These are phyloP conservation scores for Sminthopsis crassicaudata DNA, from an alignment of 2,113 vertebrate genomes.

Conservation along the genomic window DNA sequence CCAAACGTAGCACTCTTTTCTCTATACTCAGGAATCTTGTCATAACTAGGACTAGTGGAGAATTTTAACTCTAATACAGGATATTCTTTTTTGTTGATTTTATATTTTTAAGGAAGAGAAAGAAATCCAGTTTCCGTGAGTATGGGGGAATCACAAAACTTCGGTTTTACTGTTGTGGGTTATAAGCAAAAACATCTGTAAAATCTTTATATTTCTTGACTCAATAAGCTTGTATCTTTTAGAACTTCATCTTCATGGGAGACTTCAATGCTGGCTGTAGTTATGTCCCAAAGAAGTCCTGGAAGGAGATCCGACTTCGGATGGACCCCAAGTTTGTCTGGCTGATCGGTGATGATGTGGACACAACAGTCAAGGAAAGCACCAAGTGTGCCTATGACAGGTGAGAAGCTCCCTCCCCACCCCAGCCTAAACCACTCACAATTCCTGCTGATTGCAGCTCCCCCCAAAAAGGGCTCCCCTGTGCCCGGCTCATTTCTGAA, in stretches of 20 bases:
- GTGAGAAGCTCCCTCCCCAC: conserved; percentile 71
- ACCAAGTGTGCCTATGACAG: conserved; percentile 91
- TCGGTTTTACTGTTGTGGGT: neutral
- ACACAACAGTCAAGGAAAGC: conserved; percentile 88
- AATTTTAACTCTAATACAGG: neutral
- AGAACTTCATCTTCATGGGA: conserved; percentile 91
- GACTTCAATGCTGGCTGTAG: conserved; percentile 91
- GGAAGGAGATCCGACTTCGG: conserved; percentile 87
- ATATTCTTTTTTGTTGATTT: neutral
- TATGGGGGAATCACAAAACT: neutral
- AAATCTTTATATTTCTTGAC: neutral
- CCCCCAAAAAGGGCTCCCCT: neutral
- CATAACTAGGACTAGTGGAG: neutral
- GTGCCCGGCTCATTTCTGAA: neutral
- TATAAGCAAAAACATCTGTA: neutral
- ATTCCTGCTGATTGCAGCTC: neutral
- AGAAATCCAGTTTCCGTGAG: neutral
- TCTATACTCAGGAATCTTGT: neutral
- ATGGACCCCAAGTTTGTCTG: conserved; percentile 82
- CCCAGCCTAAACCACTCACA: neutral
- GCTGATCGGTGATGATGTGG: conserved; percentile 86
- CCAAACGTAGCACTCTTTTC: neutral
- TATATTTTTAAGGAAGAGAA: neutral
- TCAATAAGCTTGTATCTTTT: conserved; percentile 49
- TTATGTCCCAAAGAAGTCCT: conserved; percentile 87